Base-by-base conservation (phyloP, 2,888 invertebrate genomes). In the Melangyna quadrimaculata region DNA sequence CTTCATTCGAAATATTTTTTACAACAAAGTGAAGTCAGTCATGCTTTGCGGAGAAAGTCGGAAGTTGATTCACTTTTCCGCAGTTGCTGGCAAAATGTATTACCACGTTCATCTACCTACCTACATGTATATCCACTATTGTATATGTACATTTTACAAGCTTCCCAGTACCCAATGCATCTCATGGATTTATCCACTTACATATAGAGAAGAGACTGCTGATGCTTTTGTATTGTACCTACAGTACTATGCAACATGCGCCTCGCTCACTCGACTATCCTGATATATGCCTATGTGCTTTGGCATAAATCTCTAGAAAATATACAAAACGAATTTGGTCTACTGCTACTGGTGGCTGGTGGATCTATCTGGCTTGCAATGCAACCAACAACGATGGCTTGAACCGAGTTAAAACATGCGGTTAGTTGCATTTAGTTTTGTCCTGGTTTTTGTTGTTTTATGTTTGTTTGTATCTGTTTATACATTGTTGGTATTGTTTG, bases 21-120 rank as follows among this genome's bases (percentile, higher is more conserved):
- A 53, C 43, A 78, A 61, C 72, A 70, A 81, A 78, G 78, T 73
- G 67, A 72, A 87, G 86, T 82, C 87, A 87, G 81, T 75, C 87
- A 82, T 82, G 87, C 87, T 53, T 87, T 75, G 82, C 82, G 78
- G 87, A 87, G 87, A 87, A 87, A 87, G 87, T 87, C 87, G 87
- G 87, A 87, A 87, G 87, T 78, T 81, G 87, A 87, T 80, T 87
- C 80, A 78, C 78, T 87, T 81, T 87, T 87, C 87, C 87, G 87
- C 80, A 82, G 72, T 82, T 82, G 79, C 82, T 87, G 78, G 71
- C 45, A 51, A 81, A 87, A 87, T 87, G 79, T 87, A 87, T 87
- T 87, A 59, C 59, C 22, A 35, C 35, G 55, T 55, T n/a, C n/a
- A 45, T 3, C 9, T 43, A 32, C 32, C 1, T 29, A 9, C 7